Percentiles rank a stretch among this genome's conserved stretches.
Conservation (phyloP, 2,113 vertebrate genomes). For the Phodopus roborovskii region DNA sequence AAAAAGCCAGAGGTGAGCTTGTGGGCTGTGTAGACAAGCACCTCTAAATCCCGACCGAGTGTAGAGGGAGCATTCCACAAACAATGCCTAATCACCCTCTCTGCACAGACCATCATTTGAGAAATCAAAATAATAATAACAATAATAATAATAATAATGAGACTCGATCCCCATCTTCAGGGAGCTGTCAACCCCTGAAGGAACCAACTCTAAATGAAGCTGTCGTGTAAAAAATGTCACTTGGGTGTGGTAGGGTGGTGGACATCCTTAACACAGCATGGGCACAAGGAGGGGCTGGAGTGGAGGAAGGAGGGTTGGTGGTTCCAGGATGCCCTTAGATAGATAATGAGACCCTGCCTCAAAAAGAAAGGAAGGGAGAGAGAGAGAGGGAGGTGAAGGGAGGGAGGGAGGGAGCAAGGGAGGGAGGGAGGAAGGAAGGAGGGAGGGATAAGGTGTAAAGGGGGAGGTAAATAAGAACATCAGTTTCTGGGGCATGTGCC, state of each 20-base stretch:
- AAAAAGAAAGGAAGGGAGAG: not conserved
- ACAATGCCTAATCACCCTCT: not conserved
- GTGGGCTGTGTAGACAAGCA: not conserved
- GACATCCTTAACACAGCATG: not conserved
- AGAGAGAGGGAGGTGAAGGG: rapidly evolving
- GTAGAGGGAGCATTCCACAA: rapidly evolving
- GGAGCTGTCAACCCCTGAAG: not conserved
- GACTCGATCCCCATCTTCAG: not conserved
- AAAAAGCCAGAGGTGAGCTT: not conserved
- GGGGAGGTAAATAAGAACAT: no score
- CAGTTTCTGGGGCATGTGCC: not conserved
- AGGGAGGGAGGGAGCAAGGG: not conserved
- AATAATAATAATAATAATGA: not conserved
- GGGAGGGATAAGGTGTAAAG: not conserved
- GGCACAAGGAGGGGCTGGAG: not conserved
- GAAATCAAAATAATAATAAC: not conserved
- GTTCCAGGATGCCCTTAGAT: not conserved
- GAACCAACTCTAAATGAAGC: not conserved
- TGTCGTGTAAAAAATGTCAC: not conserved
- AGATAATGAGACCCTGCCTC: not conserved
- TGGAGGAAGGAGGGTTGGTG: not conserved
- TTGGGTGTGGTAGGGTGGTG: no score
- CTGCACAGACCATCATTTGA: not conserved
- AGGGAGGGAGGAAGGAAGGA: not conserved
- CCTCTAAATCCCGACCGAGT: not conserved